Conservation (phyloP, 2,888 invertebrate genomes). For the Netelia virgata region DNA sequence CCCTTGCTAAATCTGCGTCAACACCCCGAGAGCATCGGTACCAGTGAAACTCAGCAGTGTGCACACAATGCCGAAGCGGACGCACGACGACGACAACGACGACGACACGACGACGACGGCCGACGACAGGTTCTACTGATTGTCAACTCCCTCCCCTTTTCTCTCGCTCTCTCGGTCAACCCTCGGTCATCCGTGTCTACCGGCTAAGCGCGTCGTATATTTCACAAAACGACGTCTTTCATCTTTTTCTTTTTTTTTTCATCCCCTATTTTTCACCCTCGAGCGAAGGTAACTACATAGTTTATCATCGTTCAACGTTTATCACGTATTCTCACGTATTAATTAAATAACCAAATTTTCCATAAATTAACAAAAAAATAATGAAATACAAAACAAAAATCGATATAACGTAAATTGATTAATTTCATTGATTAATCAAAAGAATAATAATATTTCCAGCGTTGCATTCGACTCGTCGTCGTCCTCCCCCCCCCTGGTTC, state of each 20-base stretch:
- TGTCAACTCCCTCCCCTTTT: slow-evolving; percentile 61
- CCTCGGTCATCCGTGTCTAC: slow-evolving; percentile 50
- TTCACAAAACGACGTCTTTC: slow-evolving; percentile 8
- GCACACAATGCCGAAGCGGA: slow-evolving; percentile 74
- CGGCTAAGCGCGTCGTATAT: neutral
- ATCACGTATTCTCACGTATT: too few relatives aligned
- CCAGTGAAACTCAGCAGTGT: slow-evolving; percentile 70
- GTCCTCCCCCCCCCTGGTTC: neutral
- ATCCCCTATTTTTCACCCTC: slow-evolving; percentile 3
- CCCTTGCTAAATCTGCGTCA: slow-evolving; percentile 74
- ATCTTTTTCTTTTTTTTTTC: slow-evolving; percentile 3
- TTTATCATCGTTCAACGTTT: too few relatives aligned
- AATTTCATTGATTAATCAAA: too few relatives aligned
- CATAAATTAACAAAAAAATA: too few relatives aligned
- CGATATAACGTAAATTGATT: too few relatives aligned
- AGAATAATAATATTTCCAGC: too few relatives aligned
- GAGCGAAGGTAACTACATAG: too few relatives aligned
- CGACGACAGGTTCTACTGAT: slow-evolving; percentile 71
- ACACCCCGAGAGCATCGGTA: slow-evolving; percentile 70
- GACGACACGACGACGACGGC: slow-evolving; percentile 67
- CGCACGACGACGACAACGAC: slow-evolving; percentile 64
- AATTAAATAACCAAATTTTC: too few relatives aligned
- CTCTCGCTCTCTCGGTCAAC: slow-evolving; percentile 58
- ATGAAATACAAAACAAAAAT: too few relatives aligned
- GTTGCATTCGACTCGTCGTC: too few relatives aligned